These are phyloP conservation scores for Phoxinus phoxinus DNA, from an alignment of 2,113 vertebrate species.

Conservation along the genomic window DNA sequence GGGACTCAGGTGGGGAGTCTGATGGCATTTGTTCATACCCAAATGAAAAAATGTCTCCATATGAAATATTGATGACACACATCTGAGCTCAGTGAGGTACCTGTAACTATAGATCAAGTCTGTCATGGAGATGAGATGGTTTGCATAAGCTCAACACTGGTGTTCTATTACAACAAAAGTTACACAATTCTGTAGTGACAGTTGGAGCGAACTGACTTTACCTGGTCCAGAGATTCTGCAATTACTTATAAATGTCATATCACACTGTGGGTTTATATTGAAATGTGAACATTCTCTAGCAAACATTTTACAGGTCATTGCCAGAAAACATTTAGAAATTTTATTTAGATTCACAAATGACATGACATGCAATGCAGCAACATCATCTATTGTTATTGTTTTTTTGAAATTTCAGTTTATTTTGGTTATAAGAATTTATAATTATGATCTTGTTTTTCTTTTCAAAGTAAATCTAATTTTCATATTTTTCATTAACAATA, in stretches of 20 bases:
- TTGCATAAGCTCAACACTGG: slow-evolving; percentile 16
- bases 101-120: slow-evolving; percentile 35
- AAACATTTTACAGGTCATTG: slow-evolving; percentile 30
- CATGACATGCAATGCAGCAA: not conserved
- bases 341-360: not conserved
- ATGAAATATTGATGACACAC: slow-evolving; percentile 46
- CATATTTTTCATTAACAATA: not conserved
- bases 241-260: slow-evolving; percentile 17
- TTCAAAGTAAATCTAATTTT: not conserved
- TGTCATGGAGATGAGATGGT: slow-evolving; percentile 31
- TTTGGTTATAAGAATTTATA: not conserved
- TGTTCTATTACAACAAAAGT: slow-evolving; percentile 27
- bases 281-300: slow-evolving; percentile 4
- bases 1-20: slow-evolving; percentile 47
- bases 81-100: slow-evolving; percentile 35
- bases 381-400: not conserved
- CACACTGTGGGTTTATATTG: not conserved
- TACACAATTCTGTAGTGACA: slow-evolving; percentile 14
- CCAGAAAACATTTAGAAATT: slow-evolving; percentile 3
- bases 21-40: slow-evolving; percentile 47
- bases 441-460: not conserved
- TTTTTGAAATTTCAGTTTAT: not conserved
- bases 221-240: slow-evolving; percentile 3
- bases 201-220: not conserved
- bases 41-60: slow-evolving; percentile 36